Evolutionary conservation across 2,888 invertebrate genomes (phyloP).

Genomic region (Rhabditoides inermis): DNA sequence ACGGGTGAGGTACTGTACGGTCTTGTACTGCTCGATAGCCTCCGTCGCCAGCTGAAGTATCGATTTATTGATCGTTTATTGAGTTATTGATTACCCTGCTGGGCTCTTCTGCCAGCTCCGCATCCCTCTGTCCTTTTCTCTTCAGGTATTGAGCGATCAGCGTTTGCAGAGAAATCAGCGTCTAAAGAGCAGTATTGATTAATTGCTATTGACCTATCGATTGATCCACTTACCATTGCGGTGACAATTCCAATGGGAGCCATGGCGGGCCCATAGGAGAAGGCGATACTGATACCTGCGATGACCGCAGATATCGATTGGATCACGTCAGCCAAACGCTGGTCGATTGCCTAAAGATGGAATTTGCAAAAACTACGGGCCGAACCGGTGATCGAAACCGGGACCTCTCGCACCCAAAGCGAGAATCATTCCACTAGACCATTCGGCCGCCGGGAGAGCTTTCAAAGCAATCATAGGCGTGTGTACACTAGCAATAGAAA

Average conservation of each 20-base stretch:
- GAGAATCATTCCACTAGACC: no score
- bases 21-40: conserved; percentile 54
- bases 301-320: conserved; percentile 27
- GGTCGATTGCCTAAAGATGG: conserved; percentile 34
- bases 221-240: conserved; percentile 7
- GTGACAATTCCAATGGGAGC: conserved; percentile 36
- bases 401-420: conserved; percentile 41
- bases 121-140: conserved; percentile 26
- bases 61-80: neutral
- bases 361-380: neutral
- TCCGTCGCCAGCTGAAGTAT: conserved; percentile 52
- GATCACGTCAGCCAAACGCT: conserved; percentile 34
- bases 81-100: conserved; percentile 8
- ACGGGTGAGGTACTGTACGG: conserved; percentile 53
- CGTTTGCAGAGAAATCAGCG: conserved; percentile 26
- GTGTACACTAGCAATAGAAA: neutral
- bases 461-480: neutral
- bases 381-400: conserved; percentile 14
- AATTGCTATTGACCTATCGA: no score
- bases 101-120: conserved; percentile 28
- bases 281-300: conserved; percentile 33
- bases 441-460: no score
- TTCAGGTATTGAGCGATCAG: conserved; percentile 27
- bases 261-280: conserved; percentile 34
- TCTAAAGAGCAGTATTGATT: neutral